phyloP scores from a whole-genome alignment of 2,797 vertebrate species.

The Gymnothorax reevesii region DNA sequence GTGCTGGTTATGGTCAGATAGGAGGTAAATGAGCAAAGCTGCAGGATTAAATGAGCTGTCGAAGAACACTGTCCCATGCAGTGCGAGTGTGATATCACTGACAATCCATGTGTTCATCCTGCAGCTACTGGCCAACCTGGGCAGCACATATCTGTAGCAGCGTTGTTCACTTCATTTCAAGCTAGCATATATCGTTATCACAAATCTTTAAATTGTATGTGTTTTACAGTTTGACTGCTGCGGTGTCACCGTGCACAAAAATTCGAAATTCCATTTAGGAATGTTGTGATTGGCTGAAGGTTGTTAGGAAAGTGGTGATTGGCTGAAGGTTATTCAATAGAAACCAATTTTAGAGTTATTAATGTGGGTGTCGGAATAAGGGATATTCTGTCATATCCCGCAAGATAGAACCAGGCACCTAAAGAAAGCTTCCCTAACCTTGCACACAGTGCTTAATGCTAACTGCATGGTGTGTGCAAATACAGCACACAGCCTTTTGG shows the following conservation, averaged over 20 bases:
- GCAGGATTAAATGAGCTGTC: too few relatives aligned
- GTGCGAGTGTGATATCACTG: too few relatives aligned
- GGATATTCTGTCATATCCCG: not conserved
- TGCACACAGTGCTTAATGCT: not conserved
- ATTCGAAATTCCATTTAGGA: not conserved
- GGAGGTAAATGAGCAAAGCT: too few relatives aligned
- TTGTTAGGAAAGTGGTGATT: not conserved
- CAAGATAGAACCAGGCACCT: not conserved
- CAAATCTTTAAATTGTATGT: not conserved
- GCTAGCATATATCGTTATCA: not conserved
- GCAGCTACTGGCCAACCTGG: not conserved
- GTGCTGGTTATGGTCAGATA: too few relatives aligned
- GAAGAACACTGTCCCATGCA: too few relatives aligned
- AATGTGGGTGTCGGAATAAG: not conserved
- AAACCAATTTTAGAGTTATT: conserved; percentile 4
- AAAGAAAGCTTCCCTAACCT: not conserved
- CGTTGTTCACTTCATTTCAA: not conserved
- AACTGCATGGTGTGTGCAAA: not conserved
- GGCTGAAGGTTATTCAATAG: not conserved
- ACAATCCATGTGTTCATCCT: not conserved
- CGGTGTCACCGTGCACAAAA: too few relatives aligned
- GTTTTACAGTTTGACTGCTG: not conserved
- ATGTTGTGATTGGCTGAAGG: not conserved
- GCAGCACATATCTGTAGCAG: too few relatives aligned
- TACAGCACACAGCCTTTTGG: not conserved